Evolutionary conservation across 2,888 invertebrate genomes (phyloP).

Genomic region (Eumacrocentrus americanus): DNA sequence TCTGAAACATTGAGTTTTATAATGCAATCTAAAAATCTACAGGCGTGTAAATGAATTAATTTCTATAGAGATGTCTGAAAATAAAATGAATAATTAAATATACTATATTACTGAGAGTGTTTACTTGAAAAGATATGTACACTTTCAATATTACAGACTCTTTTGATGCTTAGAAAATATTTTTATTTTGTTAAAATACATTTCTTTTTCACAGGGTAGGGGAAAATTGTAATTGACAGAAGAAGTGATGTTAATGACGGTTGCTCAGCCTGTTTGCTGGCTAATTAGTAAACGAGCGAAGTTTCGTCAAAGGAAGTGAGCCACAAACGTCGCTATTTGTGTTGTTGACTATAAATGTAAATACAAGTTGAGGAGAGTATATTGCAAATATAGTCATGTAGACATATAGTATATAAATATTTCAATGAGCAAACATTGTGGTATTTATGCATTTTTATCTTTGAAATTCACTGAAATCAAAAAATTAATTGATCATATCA

Average conservation of each 20-base stretch:
- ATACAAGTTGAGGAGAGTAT: background rate
- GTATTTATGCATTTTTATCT: too few species aligned
- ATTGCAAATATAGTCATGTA: background rate
- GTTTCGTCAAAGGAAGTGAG: background rate
- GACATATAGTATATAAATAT: too few species aligned
- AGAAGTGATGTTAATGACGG: background rate
- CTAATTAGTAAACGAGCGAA: slow-evolving; percentile 4
- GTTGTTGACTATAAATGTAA: background rate
- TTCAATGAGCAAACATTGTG: too few species aligned
- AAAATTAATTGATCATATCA: too few species aligned
- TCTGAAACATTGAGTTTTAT: background rate
- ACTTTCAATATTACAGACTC: background rate
- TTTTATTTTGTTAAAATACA: background rate
- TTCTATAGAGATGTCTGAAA: too few species aligned
- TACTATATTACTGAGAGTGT: background rate
- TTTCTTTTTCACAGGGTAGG: too few species aligned
- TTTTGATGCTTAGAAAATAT: background rate
- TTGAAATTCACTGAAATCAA: too few species aligned
- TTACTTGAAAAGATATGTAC: background rate
- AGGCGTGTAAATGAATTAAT: too few species aligned
- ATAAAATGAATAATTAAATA: too few species aligned
- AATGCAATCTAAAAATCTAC: slow-evolving; percentile 13
- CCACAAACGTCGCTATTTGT: background rate
- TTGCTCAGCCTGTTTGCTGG: background rate
- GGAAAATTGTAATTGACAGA: too few species aligned